phyloP scores from a whole-genome alignment of 1,140 invertebrate genomes.

The Platyscapa corneri region DNA sequence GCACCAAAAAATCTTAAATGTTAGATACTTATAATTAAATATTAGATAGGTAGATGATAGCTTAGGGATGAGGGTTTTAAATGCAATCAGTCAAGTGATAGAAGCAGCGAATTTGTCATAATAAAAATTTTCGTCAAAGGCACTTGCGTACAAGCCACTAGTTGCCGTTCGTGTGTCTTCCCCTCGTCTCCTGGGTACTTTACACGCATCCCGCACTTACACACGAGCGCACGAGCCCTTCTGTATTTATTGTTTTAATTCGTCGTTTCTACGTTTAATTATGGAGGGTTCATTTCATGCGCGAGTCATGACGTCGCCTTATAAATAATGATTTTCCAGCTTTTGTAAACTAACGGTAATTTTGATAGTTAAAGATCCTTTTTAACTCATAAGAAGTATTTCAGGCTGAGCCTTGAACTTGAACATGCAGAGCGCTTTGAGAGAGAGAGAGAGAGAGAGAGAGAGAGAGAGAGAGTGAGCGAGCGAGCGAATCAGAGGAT shows the following conservation, averaged over 20 bases:
- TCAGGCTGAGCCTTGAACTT: too few species aligned
- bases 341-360: too few species aligned
- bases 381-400: too few species aligned
- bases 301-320: background rate
- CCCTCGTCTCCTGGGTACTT: background rate
- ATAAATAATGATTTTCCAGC: slow-evolving; percentile 20
- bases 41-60: too few species aligned
- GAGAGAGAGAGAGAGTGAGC: too few species aligned
- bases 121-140: background rate
- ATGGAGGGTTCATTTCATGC: slow-evolving; percentile 49
- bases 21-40: too few species aligned
- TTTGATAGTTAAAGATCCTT: background rate
- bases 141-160: background rate
- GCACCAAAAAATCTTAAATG: too few species aligned
- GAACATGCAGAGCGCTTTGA: too few species aligned
- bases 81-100: too few species aligned
- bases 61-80: too few species aligned
- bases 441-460: too few species aligned
- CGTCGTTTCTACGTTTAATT: slow-evolving; percentile 49
- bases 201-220: background rate
- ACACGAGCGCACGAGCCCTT: background rate
- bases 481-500: too few species aligned
- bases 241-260: slow-evolving; percentile 53
- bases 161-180: background rate
- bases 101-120: background rate